Percentiles rank a stretch among this genome's conserved stretches.
These are phyloP conservation scores for Caerostris darwini DNA, from an alignment of 1,140 invertebrate species.

Conservation along the genomic window DNA sequence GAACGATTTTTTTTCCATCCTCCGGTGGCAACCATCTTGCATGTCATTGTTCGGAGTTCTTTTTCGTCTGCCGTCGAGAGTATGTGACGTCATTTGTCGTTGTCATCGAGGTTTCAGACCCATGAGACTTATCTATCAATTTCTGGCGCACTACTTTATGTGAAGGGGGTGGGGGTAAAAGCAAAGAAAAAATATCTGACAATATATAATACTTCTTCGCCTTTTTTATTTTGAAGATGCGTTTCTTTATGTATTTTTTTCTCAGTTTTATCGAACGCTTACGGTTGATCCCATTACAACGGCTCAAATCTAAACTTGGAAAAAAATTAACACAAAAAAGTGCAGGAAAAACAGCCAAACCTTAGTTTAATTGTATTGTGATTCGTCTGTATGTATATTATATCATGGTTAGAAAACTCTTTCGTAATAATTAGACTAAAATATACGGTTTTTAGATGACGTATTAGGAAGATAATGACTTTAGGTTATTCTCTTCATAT, in stretches of 20 bases:
- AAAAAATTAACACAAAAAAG: background rate
- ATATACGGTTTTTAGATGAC: too few relatives aligned
- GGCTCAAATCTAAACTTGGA: constrained; percentile 44
- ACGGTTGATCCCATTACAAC: constrained; percentile 62
- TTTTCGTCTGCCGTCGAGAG: constrained; percentile 64
- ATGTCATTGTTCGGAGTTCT: constrained; percentile 65
- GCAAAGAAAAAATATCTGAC: constrained; percentile 45
- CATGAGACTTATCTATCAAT: constrained; percentile 76
- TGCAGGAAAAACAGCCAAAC: background rate
- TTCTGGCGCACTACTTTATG: constrained; percentile 57
- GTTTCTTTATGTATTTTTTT: background rate
- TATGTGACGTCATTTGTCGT: constrained; percentile 73
- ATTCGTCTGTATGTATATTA: background rate
- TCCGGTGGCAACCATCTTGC: constrained; percentile 67
- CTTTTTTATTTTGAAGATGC: constrained; percentile 37
- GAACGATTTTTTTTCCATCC: constrained; percentile 40
- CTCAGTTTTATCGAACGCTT: constrained; percentile 69
- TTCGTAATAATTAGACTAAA: too few relatives aligned
- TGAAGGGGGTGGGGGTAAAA: constrained; percentile 20
- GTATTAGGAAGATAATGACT: too few relatives aligned
- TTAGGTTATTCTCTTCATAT: too few relatives aligned
- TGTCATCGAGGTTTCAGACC: constrained; percentile 69
- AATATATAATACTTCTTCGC: constrained; percentile 64
- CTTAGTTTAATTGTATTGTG: background rate
- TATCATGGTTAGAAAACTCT: too few relatives aligned